Percentiles rank a stretch among this genome's conserved stretches.
Evolutionary conservation across 2,797 vertebrate genomes (phyloP).

Genomic region (Microcaecilia unicolor): DNA sequence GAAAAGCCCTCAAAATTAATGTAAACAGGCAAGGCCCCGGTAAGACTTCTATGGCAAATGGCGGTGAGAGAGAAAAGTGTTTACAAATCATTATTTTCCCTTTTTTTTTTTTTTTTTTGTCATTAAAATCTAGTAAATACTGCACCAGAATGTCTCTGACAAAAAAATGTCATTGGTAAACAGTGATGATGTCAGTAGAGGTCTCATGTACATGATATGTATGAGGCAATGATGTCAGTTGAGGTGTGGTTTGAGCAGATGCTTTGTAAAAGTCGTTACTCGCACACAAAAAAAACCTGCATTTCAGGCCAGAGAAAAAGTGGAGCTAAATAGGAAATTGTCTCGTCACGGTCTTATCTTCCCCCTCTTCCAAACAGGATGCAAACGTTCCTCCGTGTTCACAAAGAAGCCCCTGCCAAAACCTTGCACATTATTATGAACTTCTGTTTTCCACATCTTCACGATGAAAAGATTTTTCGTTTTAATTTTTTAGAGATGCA

Average conservation of each 20-base stretch:
- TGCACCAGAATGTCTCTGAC: constrained; percentile 32
- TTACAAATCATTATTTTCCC: constrained; percentile 25
- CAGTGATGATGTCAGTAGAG: constrained; percentile 44
- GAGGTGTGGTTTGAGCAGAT: constrained; percentile 30
- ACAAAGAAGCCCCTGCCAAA: constrained; percentile 30
- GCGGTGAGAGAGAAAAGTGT: constrained; percentile 25
- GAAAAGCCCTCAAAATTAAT: constrained; percentile 30
- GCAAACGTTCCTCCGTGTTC: constrained; percentile 18
- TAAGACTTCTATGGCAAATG: constrained; percentile 25
- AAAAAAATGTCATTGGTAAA: constrained; percentile 37
- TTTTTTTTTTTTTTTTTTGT: constrained; percentile 27
- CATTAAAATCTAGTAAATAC: constrained; percentile 41
- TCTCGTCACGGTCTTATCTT: constrained; percentile 7
- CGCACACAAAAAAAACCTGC: constrained; percentile 30
- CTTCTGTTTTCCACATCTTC: constrained; percentile 27
- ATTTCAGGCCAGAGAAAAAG: constrained; percentile 28
- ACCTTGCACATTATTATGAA: constrained; percentile 19
- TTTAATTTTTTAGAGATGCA: constrained; percentile 24
- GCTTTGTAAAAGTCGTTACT: constrained; percentile 16
- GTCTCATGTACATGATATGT: constrained; percentile 65
- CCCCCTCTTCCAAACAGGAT: constrained; percentile 1
- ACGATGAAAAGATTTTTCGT: constrained; percentile 29
- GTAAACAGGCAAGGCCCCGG: constrained; percentile 52
- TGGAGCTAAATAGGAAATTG: constrained; percentile 29
- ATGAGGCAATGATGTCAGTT: constrained; percentile 41